Base-by-base conservation (phyloP, 2,113 vertebrate genomes). In the Perca fluviatilis region DNA sequence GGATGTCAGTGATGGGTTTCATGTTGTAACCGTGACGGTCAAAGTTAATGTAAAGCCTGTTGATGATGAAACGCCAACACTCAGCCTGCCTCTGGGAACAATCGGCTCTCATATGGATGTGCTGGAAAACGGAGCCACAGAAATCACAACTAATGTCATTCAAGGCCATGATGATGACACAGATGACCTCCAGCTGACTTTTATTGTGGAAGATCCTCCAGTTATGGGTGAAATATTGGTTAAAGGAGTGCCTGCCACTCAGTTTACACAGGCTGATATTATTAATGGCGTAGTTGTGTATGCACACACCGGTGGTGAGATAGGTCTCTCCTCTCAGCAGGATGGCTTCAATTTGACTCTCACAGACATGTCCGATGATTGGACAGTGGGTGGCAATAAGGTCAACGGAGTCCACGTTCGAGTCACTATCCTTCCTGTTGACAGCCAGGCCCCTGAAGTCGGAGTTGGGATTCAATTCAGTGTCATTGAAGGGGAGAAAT, bases 271-370 rank as follows among this genome's bases (percentile, higher is more conserved):
- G 85, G 96, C 94, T 36, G 97, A 99, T 64, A 90, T 99, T 16
- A 95, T 99, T 60, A 97, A 96, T 60, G 98, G 98, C 4, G 89
- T 95, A 54, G 97, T 99, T 0, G 93, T 96, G 4, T 99, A 99
- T 51, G 93, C 95, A 25, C 98, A 99, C 85, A 98, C 96, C 1
- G 89, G 96, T 19, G 97, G 97, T 0, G 98, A 99, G 94, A 96
- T 99, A 58, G 98, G 98, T 19, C 91, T 96, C 3, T 64, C 93
- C 30, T 95, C 96, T 49, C 95, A 92, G 73, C 93, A 87, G 16
- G 98, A 99, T 67, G 91, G 95, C 33, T 98, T 99, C 65, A 99
- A 99, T 74, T 89, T 99, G 78, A 98, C 97, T 7, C 95, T 99
- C 30, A 97, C 96, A 25, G 96, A 97, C 81, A 93, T 95, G 85